Percentiles rank a stretch among this genome's conserved stretches.
Conservation (phyloP, 2,797 vertebrate genomes). For the Poecilia picta region DNA sequence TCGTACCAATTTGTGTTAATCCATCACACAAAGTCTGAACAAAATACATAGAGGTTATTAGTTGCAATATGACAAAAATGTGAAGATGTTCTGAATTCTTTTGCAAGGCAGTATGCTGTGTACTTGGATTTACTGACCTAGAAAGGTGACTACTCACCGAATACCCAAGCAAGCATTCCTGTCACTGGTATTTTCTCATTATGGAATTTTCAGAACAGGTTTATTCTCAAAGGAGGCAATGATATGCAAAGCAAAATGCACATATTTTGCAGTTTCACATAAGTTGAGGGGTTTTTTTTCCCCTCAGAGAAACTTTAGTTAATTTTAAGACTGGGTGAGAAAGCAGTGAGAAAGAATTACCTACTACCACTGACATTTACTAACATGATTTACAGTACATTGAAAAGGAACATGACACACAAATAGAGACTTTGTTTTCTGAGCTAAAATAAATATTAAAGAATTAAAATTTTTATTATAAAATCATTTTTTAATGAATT, state of each 20-base stretch:
- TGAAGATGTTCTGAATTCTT: neutral
- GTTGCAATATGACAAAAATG: neutral
- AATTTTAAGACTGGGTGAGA: neutral
- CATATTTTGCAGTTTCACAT: neutral
- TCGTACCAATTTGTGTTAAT: no score
- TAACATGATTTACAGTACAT: no score
- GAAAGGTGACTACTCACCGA: slow-evolving; percentile 4
- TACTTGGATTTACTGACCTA: slow-evolving; percentile 1
- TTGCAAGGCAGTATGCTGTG: neutral
- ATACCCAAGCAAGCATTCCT: slow-evolving; percentile 6
- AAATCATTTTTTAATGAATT: no score
- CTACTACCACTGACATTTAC: neutral
- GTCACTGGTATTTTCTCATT: neutral
- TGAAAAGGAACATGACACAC: no score
- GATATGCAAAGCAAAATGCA: neutral
- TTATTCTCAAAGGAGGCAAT: neutral
- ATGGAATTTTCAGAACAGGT: neutral
- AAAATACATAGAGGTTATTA: neutral
- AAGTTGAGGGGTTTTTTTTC: no score
- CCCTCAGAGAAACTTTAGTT: neutral
- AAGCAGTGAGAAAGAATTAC: neutral
- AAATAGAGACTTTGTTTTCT: no score
- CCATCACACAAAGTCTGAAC: neutral
- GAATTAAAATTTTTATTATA: no score
- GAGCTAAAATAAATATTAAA: no score